Base-by-base conservation (phyloP, 2,797 vertebrate genomes). In the Sitta carolinensis region DNA sequence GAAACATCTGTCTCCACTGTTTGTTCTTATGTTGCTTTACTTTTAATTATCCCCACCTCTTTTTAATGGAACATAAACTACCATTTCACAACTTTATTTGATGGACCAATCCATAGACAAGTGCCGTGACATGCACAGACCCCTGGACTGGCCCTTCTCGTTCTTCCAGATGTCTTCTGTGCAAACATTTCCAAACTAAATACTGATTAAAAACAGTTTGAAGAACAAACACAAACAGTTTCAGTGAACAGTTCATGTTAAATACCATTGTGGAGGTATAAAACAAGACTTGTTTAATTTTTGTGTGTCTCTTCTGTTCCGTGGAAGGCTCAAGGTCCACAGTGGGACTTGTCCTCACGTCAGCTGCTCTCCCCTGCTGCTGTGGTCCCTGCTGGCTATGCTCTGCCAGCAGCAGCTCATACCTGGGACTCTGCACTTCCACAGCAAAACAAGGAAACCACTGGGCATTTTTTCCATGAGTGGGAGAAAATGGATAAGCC, bases 11-110 rank as follows among this genome's bases (percentile, higher is more conserved):
- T 63, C 57, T 89, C 73, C 34, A 16, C 75, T 92, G 82, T 93
- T 96, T 90, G 77, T 84, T 96, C 88, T 87, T 90, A 38, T 80
- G 38, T 67, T 91, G 79, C 78, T 93, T 96, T 94, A 93, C 82
- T 93, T 96, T 96, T 95, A 89, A 95, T 96, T 94, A 88, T 84
- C 55, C 38, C 84, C n/a, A 86, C 67, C 79, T 94, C 87, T 89
- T 93, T 87, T 82, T 85, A 94, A 73, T 84, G 77, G 84, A 91
- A 80, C 74, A 82, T 94, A 93, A 95, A 88, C 75, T 90, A 79
- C 34, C 52, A 75, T 89, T 95, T 94, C 84, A 90, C 84, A 91
- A 87, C 82, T 83, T 89, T 27, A 58, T 87, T 55, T 40, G 88
- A 76, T 62, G 88, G 82, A 83, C 59, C 90, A 84, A 57, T 83